Evolutionary conservation across 2,888 invertebrate species (phyloP), one percentile per base, ranked within the genome.

Genomic region (Nycteola revayana): DNA sequence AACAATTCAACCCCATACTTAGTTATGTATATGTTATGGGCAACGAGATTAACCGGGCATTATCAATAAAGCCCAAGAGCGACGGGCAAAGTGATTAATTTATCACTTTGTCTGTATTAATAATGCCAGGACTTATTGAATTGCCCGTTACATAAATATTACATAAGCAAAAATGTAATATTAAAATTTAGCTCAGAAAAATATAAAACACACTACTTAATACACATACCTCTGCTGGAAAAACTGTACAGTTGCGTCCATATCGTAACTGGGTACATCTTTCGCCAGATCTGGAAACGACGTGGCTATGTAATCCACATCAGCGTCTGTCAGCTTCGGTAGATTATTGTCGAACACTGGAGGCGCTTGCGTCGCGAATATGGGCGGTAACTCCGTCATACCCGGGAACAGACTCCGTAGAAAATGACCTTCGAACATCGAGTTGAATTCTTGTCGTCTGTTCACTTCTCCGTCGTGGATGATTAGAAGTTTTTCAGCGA

Each of bases 341-440:
- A 95, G 76, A 24, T 89, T 87, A 9, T 90, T 90, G 72, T 96
- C 96, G 65, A 96, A 96, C n/a, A 90, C 81, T 0, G 92, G 85
- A 0, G 96, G 95, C 36, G 94, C 91, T 66, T 94, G 93, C 2
- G 94, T 95, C 30, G 96, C 97, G 75, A 95, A 98, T 0, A 93
- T 89, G 1, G 94, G 94, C 1, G 97, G 95, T 42, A 93, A 83
- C 63, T 98, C 98, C 32, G 94, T 93, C 90, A 98, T 92, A 0
- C 98, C 98, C 1, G 96, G 95, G 78, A 99, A 99, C 24, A 99
- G 81, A 7, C 93, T 91, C 46, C 93, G 93, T 3, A 99, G 88
- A 68, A 96, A 95, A 63, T 95, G 98, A 0, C 95, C 95, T 10
- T 96, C 95, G 61, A 96, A 95, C 42, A 92, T 90, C 0, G 83